Evolutionary conservation across 2,888 invertebrate genomes (phyloP).

Genomic region (Luffia ferchaultella): DNA sequence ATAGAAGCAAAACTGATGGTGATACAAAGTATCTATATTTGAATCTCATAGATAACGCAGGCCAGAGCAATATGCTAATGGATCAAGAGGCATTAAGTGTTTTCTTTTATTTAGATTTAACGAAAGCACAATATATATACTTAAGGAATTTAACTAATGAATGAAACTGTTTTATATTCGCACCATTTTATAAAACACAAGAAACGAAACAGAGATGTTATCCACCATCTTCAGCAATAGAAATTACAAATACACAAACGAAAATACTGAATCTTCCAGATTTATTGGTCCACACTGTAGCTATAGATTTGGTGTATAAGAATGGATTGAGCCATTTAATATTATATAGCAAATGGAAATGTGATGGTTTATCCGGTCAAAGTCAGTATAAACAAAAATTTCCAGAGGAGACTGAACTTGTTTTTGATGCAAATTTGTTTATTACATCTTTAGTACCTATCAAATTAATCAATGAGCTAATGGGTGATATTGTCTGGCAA

Average conservation of each 20-base stretch:
- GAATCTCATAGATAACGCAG: no score
- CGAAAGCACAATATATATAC: slow-evolving; percentile 1
- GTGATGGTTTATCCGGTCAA: slow-evolving; percentile 14
- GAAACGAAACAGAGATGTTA: not conserved
- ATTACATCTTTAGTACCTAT: slow-evolving; percentile 17
- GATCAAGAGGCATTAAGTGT: slow-evolving; percentile 1
- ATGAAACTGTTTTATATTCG: slow-evolving; percentile 5
- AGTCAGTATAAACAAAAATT: slow-evolving; percentile 13
- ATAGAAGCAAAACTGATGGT: no score
- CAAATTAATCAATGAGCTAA: slow-evolving; percentile 12
- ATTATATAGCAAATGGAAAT: slow-evolving; percentile 13
- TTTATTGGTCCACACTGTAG: not conserved
- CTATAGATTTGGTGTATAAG: not conserved
- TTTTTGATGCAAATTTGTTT: slow-evolving; percentile 15
- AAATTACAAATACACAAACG: not conserved
- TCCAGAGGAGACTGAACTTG: slow-evolving; percentile 10
- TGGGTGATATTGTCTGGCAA: slow-evolving; percentile 14
- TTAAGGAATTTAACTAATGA: not conserved
- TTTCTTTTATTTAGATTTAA: slow-evolving; percentile 5
- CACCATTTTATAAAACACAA: slow-evolving; percentile 2
- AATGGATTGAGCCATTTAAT: slow-evolving; percentile 1
- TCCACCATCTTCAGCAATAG: not conserved
- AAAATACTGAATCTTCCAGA: not conserved
- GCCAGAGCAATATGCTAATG: no score
- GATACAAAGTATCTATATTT: no score